Conservation (phyloP, 2,113 vertebrate species). For the Malurus alboscapulatus region DNA sequence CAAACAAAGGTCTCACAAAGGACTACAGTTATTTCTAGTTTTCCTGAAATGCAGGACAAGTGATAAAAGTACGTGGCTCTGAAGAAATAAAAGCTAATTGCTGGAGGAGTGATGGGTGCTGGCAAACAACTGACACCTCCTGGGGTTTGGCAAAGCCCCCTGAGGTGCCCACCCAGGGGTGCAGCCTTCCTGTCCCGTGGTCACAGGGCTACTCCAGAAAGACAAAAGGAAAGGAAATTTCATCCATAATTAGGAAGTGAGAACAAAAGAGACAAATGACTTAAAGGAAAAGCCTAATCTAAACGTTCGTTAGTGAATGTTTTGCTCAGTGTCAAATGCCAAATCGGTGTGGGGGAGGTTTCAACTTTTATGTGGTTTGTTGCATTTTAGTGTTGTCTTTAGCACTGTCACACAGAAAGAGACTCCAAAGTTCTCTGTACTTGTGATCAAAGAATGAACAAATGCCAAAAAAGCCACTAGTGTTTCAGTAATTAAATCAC, state of each 20-base stretch:
- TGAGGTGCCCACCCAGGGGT: neutral
- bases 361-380: neutral
- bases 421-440: neutral
- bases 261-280: slow-evolving; percentile 61
- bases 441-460: neutral
- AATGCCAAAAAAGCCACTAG: neutral
- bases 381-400: neutral
- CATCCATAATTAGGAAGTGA: slow-evolving; percentile 37
- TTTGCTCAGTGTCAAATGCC: neutral
- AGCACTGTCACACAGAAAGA: neutral
- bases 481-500: neutral
- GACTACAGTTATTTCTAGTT: neutral
- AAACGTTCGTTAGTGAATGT: neutral
- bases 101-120: neutral
- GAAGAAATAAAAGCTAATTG: neutral
- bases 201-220: neutral
- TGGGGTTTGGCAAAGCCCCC: neutral
- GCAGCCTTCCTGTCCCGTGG: neutral
- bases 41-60: neutral
- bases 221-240: slow-evolving; percentile 56
- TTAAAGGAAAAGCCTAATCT: slow-evolving; percentile 61
- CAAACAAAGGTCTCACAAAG: neutral
- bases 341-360: neutral
- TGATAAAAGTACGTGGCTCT: neutral
- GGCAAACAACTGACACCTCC: neutral